Evolutionary conservation across 2,113 vertebrate genomes (phyloP), one percentile per base, ranked within the genome.

Genomic region (Coryphaenoides rupestris): DNA sequence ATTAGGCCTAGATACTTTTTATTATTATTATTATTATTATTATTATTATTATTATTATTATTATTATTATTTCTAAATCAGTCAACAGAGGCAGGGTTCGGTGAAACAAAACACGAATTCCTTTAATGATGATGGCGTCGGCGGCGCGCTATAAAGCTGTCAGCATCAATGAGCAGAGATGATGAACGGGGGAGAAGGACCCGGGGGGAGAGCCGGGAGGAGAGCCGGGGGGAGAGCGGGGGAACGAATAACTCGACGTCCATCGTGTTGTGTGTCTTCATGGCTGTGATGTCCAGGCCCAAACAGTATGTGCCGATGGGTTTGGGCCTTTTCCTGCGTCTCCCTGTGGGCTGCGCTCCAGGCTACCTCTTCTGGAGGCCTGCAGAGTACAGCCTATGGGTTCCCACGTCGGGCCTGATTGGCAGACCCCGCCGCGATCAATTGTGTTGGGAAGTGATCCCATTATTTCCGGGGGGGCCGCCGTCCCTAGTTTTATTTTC

Each of bases 381-480:
- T 69, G 80, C 77, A 68, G 58, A 69, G 54, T 26, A 5, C 61
- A 63, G 63, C 49, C n/a, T 64, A 70, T 62, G 74, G 72, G 73
- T 75, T 74, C 66, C 83, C 78, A 86, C 78, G n/a, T n/a, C n/a
- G n/a, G 68, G 77, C 69, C 69, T 76, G 85, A 82, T 79, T n/a
- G 82, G 76, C 86, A 84, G 75, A 85, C 88, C 82, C 74, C 69
- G 70, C 79, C 65, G 65, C 86, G 87, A 90, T 91, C 82, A 90
- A 89, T 82, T 87, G 74, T 80, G 85, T 80, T 84, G 78, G n/a
- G 80, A 88, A 84, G 71, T 86, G 84, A 89, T 89, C 85, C 79
- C 82, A 87, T 90, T 90, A 89, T 85, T 86, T 84, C 75, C 83
- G 88, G 83, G 68, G 77, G n/a, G n/a, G n/a, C n/a, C n/a, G n/a